Base-by-base conservation (phyloP, 1,140 invertebrate species). In the Hormaphis cornu region DNA sequence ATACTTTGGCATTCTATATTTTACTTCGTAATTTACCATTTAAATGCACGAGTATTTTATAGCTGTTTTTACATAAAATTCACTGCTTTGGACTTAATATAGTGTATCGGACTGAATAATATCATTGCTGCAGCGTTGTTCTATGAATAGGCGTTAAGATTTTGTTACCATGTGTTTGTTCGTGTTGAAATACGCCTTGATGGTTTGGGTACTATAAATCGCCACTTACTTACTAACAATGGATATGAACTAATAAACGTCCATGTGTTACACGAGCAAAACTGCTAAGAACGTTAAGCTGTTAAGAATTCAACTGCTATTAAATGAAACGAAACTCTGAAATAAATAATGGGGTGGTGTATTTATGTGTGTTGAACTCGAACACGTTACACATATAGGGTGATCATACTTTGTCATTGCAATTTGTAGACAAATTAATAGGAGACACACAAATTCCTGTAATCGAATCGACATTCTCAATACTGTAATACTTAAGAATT, bases 201-300 rank as follows among this genome's bases (percentile, higher is more conserved):
- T 10, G 22, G 33, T 37, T 22, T n/a, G 2, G 18, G 22, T 37
- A 24, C 37, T 56, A 56, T 56, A 37, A 56, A 56, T 56, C 37
- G 20, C 53, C 33, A 37, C 30, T 56, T 56, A 37, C 53, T 56
- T 56, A 56, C 24, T 56, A 56, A 37, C 33, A 37, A 37, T 56
- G 20, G 18, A 35, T 12, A n/a, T 37, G 37, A 56, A 56, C 33
- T 56, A 37, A 56, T 37, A 30, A 53, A 10, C 52, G 30, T 53
- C 52, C 52, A 54, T 54, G 18, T 54, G 53, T 56, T 56, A 56
- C 53, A n/a, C n/a, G n/a, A 53, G 22, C 20, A 33, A 30, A 22
- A 18, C 18, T 22, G n/a, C 2, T 26, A 26, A 52, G 28, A n/a
- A 53, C 22, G 52, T 53, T 33, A 53, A 53, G 50, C 22, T 53